Evolutionary conservation across 1,140 invertebrate genomes (phyloP).

Genomic region (Bombus fervidus): DNA sequence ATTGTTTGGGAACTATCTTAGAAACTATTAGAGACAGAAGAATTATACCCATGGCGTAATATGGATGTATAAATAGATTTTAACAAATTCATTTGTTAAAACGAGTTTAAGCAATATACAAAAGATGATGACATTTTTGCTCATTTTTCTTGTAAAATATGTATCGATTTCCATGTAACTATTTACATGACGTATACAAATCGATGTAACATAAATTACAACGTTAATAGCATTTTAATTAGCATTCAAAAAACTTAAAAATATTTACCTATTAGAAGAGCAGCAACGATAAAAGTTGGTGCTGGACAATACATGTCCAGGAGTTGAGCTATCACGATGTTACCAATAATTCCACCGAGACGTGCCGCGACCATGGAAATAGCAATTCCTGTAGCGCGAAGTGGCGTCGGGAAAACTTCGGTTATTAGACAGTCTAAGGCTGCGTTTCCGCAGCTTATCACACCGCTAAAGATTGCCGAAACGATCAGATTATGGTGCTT

Average conservation of each 20-base stretch:
- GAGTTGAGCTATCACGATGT: slow-evolving; percentile 92
- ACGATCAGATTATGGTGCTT: slow-evolving; percentile 92
- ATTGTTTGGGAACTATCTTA: too few species aligned
- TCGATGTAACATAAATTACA: too few species aligned
- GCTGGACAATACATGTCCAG: slow-evolving; percentile 92
- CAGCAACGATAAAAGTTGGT: slow-evolving; percentile 92
- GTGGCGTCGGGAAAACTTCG: slow-evolving; percentile 94
- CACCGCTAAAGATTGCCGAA: slow-evolving; percentile 92
- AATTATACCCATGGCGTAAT: too few species aligned
- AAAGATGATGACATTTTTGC: too few species aligned
- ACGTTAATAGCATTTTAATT: too few species aligned
- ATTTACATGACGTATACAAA: too few species aligned
- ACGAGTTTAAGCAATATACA: too few species aligned
- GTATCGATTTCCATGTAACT: too few species aligned
- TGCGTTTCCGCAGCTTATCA: slow-evolving; percentile 94
- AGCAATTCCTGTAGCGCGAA: slow-evolving; percentile 92
- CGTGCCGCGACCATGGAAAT: slow-evolving; percentile 93
- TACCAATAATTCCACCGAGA: slow-evolving; percentile 92
- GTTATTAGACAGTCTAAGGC: slow-evolving; percentile 94
- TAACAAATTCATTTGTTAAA: too few species aligned
- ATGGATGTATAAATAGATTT: too few species aligned
- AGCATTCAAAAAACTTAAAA: background rate
- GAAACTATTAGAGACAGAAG: too few species aligned
- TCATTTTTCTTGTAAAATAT: too few species aligned
- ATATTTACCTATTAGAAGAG: slow-evolving; percentile 86